phyloP scores from a whole-genome alignment of 2,888 invertebrate species.

The Diaphora mendica region DNA sequence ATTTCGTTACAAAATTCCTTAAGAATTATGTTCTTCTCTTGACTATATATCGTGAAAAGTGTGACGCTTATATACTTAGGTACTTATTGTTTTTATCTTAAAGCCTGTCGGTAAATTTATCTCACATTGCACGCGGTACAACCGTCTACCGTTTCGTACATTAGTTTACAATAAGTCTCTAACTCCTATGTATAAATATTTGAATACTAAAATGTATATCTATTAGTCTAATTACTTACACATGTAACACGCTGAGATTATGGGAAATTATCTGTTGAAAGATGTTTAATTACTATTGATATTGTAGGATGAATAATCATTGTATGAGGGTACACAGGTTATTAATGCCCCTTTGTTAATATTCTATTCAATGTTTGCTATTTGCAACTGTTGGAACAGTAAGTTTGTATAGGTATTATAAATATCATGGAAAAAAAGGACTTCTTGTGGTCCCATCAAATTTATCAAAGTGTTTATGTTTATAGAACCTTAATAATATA shows the following conservation, averaged over 20 bases:
- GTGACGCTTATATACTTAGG: neutral
- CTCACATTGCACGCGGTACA: slow-evolving; percentile 35
- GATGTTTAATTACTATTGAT: neutral
- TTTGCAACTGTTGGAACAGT: neutral
- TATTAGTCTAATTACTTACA: slow-evolving; percentile 29
- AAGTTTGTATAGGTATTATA: neutral
- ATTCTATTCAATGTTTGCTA: neutral
- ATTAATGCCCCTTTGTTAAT: neutral
- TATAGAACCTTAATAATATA: neutral
- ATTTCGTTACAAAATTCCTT: neutral
- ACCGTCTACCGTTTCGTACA: slow-evolving; percentile 23
- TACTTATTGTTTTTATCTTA: neutral
- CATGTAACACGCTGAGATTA: slow-evolving; percentile 53
- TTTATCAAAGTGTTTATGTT: neutral
- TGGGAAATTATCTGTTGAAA: slow-evolving; percentile 23
- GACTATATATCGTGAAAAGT: neutral
- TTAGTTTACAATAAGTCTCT: slow-evolving; percentile 34
- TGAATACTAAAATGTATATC: slow-evolving; percentile 42
- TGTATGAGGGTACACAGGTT: neutral
- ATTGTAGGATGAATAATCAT: neutral
- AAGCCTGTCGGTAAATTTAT: neutral
- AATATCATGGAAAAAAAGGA: neutral
- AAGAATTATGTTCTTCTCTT: neutral
- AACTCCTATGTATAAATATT: slow-evolving; percentile 50
- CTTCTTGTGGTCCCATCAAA: neutral